These are phyloP conservation scores for Anolis apletophallus DNA, from an alignment of 2,797 vertebrate genomes.

Conservation along the genomic window DNA sequence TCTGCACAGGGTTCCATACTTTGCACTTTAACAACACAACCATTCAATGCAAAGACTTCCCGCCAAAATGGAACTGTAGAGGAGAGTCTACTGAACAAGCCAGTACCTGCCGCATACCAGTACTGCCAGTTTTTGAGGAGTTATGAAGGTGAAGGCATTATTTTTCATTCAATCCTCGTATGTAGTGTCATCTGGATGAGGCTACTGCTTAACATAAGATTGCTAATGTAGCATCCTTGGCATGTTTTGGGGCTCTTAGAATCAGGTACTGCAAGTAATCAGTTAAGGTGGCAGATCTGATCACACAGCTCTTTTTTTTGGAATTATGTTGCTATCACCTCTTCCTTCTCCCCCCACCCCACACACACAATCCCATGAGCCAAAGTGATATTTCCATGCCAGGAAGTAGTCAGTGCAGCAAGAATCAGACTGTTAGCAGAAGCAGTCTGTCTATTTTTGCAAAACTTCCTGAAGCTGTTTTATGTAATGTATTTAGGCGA, in stretches of 20 bases:
- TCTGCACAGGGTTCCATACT: too few relatives aligned
- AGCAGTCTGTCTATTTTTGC: not conserved
- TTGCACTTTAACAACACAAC: too few relatives aligned
- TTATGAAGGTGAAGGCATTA: too few relatives aligned
- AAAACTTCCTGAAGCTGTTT: not conserved
- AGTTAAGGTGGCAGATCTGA: not conserved
- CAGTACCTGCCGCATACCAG: too few relatives aligned
- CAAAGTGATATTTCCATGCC: not conserved
- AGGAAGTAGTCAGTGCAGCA: not conserved
- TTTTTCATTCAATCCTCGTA: too few relatives aligned
- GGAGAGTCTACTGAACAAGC: too few relatives aligned
- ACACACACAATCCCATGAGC: not conserved
- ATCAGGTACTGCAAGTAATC: not conserved
- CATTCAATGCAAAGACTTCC: too few relatives aligned
- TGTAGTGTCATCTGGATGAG: too few relatives aligned
- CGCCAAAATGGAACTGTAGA: too few relatives aligned
- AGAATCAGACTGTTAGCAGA: not conserved
- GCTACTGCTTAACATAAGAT: not conserved
- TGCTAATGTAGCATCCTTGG: not conserved
- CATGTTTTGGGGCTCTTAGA: not conserved
- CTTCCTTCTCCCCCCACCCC: too few relatives aligned
- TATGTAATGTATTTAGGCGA: not conserved
- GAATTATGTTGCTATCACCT: not conserved
- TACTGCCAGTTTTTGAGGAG: too few relatives aligned
- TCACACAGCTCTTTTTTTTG: not conserved